Percentiles rank a stretch among this genome's conserved stretches.
Conservation (phyloP, 2,113 vertebrate genomes). For the Amia ocellicauda region DNA sequence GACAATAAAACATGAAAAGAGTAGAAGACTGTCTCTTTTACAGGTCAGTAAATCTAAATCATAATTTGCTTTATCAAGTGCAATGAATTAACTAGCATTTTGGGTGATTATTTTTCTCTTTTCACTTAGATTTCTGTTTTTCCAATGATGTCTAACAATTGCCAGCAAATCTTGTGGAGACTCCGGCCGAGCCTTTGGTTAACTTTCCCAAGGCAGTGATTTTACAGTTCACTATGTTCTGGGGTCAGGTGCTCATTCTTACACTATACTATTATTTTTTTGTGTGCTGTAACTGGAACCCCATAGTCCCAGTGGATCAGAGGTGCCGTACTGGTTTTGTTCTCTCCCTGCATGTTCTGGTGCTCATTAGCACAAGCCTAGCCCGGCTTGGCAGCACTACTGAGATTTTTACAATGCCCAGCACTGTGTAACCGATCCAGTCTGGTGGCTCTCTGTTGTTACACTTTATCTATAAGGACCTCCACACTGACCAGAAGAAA, state of each 20-base stretch:
- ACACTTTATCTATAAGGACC: too few relatives aligned
- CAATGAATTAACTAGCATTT: too few relatives aligned
- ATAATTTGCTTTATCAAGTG: too few relatives aligned
- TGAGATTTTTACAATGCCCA: conserved; percentile 56
- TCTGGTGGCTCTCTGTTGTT: conserved; percentile 46
- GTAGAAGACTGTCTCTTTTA: too few relatives aligned
- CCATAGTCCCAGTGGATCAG: conserved; percentile 36
- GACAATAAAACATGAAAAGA: too few relatives aligned
- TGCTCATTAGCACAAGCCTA: conserved; percentile 51
- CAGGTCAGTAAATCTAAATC: too few relatives aligned
- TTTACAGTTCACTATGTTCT: background rate
- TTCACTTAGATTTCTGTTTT: too few relatives aligned
- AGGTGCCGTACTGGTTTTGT: conserved; percentile 29
- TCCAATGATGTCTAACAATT: too few relatives aligned
- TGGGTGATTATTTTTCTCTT: too few relatives aligned
- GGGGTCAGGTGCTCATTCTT: background rate
- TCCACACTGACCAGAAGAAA: too few relatives aligned
- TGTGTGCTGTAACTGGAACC: conserved; percentile 26
- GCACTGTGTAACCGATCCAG: conserved; percentile 53
- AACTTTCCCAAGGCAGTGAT: background rate
- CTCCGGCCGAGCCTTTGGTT: background rate
- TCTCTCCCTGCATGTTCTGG: conserved; percentile 38
- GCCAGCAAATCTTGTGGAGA: too few relatives aligned
- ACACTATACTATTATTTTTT: too few relatives aligned
- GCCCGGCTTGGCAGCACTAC: conserved; percentile 45